phyloP scores from a whole-genome alignment of 1,140 invertebrate species.

The Anoplolepis gracilipes region DNA sequence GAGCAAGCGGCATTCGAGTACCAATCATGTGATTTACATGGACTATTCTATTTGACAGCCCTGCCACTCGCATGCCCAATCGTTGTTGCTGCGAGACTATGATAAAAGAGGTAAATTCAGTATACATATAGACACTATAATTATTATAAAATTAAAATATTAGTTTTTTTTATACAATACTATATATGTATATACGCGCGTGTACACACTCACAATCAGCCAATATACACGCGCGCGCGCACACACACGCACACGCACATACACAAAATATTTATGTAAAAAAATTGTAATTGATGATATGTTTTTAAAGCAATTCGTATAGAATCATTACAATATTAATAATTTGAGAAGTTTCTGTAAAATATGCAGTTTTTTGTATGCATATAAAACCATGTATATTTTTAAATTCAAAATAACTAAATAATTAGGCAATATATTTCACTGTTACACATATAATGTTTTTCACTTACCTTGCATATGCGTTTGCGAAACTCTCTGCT shows the following conservation, averaged over 20 bases:
- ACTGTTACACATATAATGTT: neutral
- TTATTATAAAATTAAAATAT: too few relatives aligned
- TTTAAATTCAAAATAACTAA: neutral
- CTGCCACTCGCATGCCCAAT: slow-evolving; percentile 80
- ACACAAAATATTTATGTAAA: too few relatives aligned
- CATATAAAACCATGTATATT: neutral
- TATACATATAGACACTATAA: neutral
- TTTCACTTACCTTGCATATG: slow-evolving; percentile 81
- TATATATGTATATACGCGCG: too few relatives aligned
- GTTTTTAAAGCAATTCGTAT: too few relatives aligned
- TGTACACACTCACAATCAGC: too few relatives aligned
- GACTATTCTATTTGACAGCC: slow-evolving; percentile 82
- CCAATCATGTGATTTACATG: slow-evolving; percentile 84
- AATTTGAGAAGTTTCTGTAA: neutral
- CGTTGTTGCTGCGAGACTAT: slow-evolving; percentile 80
- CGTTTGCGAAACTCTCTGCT: slow-evolving; percentile 79
- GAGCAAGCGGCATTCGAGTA: slow-evolving; percentile 84
- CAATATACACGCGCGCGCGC: too few relatives aligned
- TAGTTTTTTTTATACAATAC: too few relatives aligned
- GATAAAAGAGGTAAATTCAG: neutral
- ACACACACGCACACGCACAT: too few relatives aligned
- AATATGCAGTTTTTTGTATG: neutral
- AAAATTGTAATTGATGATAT: too few relatives aligned
- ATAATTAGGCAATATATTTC: neutral
- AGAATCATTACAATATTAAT: neutral